phyloP scores from a whole-genome alignment of 2,888 invertebrate genomes.

The Sericinus montela region DNA sequence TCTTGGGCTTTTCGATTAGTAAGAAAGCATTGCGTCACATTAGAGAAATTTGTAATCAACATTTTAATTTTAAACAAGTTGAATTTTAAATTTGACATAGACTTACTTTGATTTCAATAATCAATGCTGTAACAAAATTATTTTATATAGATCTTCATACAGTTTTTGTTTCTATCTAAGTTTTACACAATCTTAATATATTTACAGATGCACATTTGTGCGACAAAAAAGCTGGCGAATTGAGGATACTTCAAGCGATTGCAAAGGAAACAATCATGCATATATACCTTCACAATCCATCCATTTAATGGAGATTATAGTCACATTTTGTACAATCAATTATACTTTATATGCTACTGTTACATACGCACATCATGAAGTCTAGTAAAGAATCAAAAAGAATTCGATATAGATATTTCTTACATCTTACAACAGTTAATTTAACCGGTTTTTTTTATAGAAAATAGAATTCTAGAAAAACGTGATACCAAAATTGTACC shows the following conservation, averaged over 20 bases:
- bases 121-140: no score
- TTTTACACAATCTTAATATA: slow-evolving; percentile 62
- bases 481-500: slow-evolving; percentile 9
- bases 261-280: slow-evolving; percentile 28
- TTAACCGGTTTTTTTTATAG: slow-evolving; percentile 14
- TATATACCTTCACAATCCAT: slow-evolving; percentile 40
- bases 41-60: not conserved
- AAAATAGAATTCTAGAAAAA: slow-evolving; percentile 16
- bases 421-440: slow-evolving; percentile 9
- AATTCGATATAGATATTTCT: slow-evolving; percentile 26
- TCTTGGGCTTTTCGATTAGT: not conserved
- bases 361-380: slow-evolving; percentile 29
- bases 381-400: slow-evolving; percentile 41
- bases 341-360: slow-evolving; percentile 36
- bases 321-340: slow-evolving; percentile 73
- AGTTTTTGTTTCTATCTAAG: slow-evolving; percentile 63
- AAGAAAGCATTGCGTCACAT: slow-evolving; percentile 3
- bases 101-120: no score
- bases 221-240: slow-evolving; percentile 65
- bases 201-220: slow-evolving; percentile 66
- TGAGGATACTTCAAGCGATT: slow-evolving; percentile 52
- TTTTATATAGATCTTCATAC: slow-evolving; percentile 20
- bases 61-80: no score
- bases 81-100: no score
- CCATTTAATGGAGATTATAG: slow-evolving; percentile 58